A percentile compares a stretch with the other conserved stretches of the same genome.
Evolutionary conservation across 2,888 invertebrate genomes (phyloP).

Genomic region (Chymomyza fuscimana): DNA sequence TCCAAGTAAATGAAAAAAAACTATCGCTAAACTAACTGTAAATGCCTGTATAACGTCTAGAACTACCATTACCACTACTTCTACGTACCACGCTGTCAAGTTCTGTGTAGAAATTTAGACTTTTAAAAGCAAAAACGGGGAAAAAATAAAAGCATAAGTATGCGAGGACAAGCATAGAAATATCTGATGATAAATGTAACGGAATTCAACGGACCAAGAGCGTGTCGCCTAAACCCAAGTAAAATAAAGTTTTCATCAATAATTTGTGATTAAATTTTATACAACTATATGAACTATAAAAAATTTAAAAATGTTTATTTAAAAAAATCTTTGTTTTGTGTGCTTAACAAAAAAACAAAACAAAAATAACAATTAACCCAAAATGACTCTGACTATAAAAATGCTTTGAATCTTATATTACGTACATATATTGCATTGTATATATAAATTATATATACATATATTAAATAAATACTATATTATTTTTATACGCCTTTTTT

Average conservation of each 20-base stretch:
- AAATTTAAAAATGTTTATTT: conserved; percentile 10
- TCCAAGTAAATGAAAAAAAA: conserved; percentile 36
- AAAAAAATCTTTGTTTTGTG: conserved; percentile 41
- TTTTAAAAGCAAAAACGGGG: conserved; percentile 34
- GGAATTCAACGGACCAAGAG: conserved; percentile 77
- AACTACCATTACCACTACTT: conserved; percentile 29
- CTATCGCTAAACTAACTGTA: conserved; percentile 52
- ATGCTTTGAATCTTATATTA: conserved; percentile 52
- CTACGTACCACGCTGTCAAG: conserved; percentile 62
- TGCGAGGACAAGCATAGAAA: conserved; percentile 23
- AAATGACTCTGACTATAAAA: conserved; percentile 73
- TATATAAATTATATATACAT: conserved; percentile 20
- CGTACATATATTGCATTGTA: conserved; percentile 25
- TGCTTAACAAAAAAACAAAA: conserved; percentile 22
- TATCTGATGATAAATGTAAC: conserved; percentile 59
- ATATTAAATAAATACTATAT: conserved; percentile 36
- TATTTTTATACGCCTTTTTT: conserved; percentile 19
- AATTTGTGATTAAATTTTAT: conserved; percentile 77
- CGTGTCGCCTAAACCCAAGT: conserved; percentile 75
- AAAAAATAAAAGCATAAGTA: conserved; percentile 33
- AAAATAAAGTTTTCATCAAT: conserved; percentile 77
- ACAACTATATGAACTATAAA: conserved; percentile 53
- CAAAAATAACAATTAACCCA: conserved; percentile 17
- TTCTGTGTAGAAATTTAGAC: conserved; percentile 74
- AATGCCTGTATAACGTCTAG: conserved; percentile 50